Base-by-base conservation (phyloP, 2,797 vertebrate genomes). In the Somateria mollissima region DNA sequence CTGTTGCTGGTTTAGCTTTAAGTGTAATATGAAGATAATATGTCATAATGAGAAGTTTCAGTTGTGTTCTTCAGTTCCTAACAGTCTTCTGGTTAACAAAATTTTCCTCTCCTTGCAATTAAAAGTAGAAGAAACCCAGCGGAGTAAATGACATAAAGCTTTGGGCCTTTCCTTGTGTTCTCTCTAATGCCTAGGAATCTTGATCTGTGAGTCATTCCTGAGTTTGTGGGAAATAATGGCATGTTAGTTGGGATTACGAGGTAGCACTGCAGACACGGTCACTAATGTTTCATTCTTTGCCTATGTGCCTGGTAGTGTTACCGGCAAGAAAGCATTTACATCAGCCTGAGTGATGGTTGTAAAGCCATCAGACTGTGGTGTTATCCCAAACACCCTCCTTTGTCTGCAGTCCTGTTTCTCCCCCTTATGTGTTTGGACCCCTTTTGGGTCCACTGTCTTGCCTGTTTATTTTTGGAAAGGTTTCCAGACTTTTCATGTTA, bases 341-440 rank as follows among this genome's bases (percentile, higher is more conserved):
- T 32, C 90, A 80, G 76, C 27, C 9, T 17, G 12, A 13, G 82
- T 11, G 30, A 20, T 28, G 57, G 39, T 1, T 84, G 53, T 86
- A 61, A 86, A 81, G 32, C 41, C 25, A 24, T 16, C 1, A 0
- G n/a, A 28, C 8, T 73, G 19, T 45, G 13, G 11, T 53, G 10
- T 13, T 54, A 8, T 22, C 3, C 27, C 21, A 14, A 0, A 1
- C 10, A 56, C 34, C 2, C 6, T 36, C 24, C 24, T 77, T 39
- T 9, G 1, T 58, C 69, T 73, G 24, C 34, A 16, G 14, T 49
- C 39, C 28, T 74, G 20, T 71, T 27, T 69, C 9, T 66, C 22
- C 9, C 36, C 21, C 24, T 49, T 22, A 13, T 4, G 47, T 49
- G 47, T 24, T 49, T 49, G 49, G 49, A 49, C 49, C 24, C 47